phyloP scores from a whole-genome alignment of 2,797 vertebrate genomes.

The Melanotaenia maccullochi region DNA sequence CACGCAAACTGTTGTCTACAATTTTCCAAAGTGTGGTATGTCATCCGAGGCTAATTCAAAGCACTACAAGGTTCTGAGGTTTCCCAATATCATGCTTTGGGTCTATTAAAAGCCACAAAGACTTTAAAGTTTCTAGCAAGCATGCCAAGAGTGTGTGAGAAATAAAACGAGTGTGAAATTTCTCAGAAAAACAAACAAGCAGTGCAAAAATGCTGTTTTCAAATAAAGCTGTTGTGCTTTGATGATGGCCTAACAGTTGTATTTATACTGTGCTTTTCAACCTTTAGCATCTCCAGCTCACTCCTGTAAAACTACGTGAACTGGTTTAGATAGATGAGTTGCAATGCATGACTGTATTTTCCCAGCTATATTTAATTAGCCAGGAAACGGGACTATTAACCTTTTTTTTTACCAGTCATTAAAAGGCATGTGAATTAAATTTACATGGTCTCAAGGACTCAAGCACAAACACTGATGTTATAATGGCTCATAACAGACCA shows the following conservation, averaged over 20 bases:
- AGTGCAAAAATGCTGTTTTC: constrained; percentile 33
- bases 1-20: constrained; percentile 21
- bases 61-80: constrained; percentile 43
- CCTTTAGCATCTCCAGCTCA: neutral
- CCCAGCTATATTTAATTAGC: constrained; percentile 42
- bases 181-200: constrained; percentile 47
- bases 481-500: too few species aligned
- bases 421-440: constrained; percentile 41
- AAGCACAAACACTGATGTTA: too few species aligned
- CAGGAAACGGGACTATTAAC: constrained; percentile 16
- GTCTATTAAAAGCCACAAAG: constrained; percentile 58
- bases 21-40: constrained; percentile 38
- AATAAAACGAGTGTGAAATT: constrained; percentile 58
- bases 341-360: neutral
- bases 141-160: constrained; percentile 36
- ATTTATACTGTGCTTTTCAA: neutral
- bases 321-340: neutral
- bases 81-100: constrained; percentile 48
- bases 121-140: constrained; percentile 42
- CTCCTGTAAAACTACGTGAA: neutral
- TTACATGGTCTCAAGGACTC: constrained; percentile 19
- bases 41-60: constrained; percentile 30
- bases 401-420: neutral
- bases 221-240: constrained; percentile 7
- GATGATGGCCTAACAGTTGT: constrained; percentile 2